phyloP scores from a whole-genome alignment of 1,140 invertebrate genomes.

The Ceratina australensis region DNA sequence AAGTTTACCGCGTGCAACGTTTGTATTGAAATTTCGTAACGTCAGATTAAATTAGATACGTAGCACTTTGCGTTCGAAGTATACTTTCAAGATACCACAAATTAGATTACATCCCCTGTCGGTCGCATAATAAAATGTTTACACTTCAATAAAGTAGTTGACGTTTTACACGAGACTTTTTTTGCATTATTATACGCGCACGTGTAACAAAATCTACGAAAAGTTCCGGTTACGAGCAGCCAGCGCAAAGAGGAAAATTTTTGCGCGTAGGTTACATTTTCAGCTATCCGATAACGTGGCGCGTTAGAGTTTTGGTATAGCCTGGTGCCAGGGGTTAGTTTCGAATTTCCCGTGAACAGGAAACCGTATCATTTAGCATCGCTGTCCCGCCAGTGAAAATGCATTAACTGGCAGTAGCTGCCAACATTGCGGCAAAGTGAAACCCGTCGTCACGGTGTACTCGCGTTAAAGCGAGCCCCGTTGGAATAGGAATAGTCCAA shows the following conservation, averaged over 20 bases:
- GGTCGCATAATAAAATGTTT: too few species aligned
- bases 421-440: conserved; percentile 48
- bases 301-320: conserved; percentile 19
- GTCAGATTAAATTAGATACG: too few species aligned
- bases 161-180: too few species aligned
- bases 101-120: too few species aligned
- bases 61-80: too few species aligned
- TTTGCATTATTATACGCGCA: not conserved
- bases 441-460: conserved; percentile 42
- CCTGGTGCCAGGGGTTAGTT: conserved; percentile 10
- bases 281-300: not conserved
- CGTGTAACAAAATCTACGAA: not conserved
- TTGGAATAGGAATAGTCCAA: conserved; percentile 33
- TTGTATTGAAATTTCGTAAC: too few species aligned
- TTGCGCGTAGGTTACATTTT: conserved; percentile 2
- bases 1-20: too few species aligned
- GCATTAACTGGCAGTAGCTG: conserved; percentile 36
- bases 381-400: conserved; percentile 38
- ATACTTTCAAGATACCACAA: too few species aligned
- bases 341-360: conserved; percentile 43
- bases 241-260: not conserved
- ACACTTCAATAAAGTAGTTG: too few species aligned
- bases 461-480: conserved; percentile 39
- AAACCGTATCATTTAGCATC: conserved; percentile 45
- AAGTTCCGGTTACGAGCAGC: not conserved